These are phyloP conservation scores for Bos javanicus DNA, from an alignment of 2,113 vertebrate species.

Conservation along the genomic window DNA sequence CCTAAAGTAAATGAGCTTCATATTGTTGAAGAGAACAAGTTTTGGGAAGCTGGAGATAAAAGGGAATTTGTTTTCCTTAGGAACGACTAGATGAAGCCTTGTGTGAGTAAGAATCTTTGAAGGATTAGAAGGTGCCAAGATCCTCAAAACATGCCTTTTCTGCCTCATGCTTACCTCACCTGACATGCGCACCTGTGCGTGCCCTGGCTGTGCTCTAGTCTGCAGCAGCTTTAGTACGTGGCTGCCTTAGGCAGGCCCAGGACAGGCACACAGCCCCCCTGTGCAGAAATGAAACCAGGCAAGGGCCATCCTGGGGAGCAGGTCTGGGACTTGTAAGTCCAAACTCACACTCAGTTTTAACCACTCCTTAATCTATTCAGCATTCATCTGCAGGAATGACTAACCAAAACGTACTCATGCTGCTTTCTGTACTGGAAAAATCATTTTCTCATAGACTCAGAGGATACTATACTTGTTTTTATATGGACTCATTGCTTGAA, in stretches of 20 bases:
- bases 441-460: neutral
- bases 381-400: neutral
- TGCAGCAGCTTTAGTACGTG: neutral
- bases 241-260: rapidly evolving
- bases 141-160: neutral
- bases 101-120: neutral
- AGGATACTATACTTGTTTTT: neutral
- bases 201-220: neutral
- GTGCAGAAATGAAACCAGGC: too few relatives aligned
- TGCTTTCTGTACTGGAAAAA: neutral
- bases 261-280: neutral
- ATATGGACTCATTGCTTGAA: neutral
- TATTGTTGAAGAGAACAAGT: neutral
- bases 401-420: neutral
- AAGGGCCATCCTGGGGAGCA: neutral
- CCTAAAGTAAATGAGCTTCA: neutral
- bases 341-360: neutral
- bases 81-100: neutral
- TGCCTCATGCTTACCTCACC: too few relatives aligned
- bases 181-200: rapidly evolving
- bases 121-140: neutral
- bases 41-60: neutral
- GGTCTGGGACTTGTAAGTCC: neutral
- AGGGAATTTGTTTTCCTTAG: neutral
- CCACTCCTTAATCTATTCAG: neutral